Percentiles rank a stretch among this genome's conserved stretches.
phyloP scores from a whole-genome alignment of 1,140 invertebrate genomes.

The Steinernema khuongi region DNA sequence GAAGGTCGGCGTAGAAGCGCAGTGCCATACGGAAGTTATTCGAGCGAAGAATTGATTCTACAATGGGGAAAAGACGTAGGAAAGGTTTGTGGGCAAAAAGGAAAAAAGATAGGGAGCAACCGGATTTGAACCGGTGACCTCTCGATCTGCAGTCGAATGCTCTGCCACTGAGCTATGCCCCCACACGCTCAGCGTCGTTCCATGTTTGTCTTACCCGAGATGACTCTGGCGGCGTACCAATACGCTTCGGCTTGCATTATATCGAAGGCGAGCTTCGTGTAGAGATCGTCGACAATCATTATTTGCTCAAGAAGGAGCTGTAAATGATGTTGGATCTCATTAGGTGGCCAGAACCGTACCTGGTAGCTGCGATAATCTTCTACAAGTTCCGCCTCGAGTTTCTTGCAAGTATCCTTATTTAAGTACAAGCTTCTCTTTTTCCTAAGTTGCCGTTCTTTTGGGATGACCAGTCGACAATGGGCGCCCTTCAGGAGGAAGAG shows the following conservation, averaged over 20 bases:
- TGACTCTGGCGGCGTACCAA: constrained; percentile 31
- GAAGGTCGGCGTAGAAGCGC: constrained; percentile 28
- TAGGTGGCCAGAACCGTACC: too few relatives aligned
- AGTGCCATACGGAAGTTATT: constrained; percentile 20
- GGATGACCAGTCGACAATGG: constrained; percentile 31
- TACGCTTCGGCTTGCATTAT: constrained; percentile 35
- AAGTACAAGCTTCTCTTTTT: neutral
- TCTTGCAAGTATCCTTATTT: constrained; percentile 14
- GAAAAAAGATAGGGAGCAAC: constrained; percentile 59
- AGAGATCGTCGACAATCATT: constrained; percentile 32
- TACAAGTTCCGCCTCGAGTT: constrained; percentile 19
- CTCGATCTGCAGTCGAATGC: constrained; percentile 64
- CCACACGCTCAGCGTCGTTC: neutral
- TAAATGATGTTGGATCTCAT: too few relatives aligned
- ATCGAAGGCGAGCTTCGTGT: constrained; percentile 26
- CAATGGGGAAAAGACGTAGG: constrained; percentile 10
- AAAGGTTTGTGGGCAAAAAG: neutral
- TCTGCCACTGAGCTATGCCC: constrained; percentile 63
- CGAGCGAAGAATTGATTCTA: constrained; percentile 23
- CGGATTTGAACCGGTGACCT: constrained; percentile 64
- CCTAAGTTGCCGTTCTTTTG: constrained; percentile 27
- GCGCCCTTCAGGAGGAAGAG: constrained; percentile 33
- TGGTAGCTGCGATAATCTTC: constrained; percentile 23
- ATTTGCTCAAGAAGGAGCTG: constrained; percentile 18
- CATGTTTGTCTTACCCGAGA: constrained; percentile 1